phyloP scores from a whole-genome alignment of 2,888 invertebrate genomes.

The Drosophila kanekoi region DNA sequence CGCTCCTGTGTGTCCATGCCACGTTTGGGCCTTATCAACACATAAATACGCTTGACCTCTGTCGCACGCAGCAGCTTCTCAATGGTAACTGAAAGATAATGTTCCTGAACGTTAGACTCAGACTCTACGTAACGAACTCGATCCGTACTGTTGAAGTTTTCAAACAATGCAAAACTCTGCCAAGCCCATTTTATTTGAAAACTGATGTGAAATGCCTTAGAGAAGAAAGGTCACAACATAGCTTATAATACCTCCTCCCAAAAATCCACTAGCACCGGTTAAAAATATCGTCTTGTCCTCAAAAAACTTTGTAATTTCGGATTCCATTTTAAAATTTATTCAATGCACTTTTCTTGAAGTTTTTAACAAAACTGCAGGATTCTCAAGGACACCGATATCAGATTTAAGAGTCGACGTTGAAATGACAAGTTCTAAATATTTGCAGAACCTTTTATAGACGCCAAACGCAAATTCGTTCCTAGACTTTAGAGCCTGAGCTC shows the following conservation, averaged over 20 bases:
- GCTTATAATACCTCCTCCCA: constrained; percentile 81
- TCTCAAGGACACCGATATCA: background rate
- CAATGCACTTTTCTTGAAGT: background rate
- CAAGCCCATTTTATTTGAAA: no score
- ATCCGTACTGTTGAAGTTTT: background rate
- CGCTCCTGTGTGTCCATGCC: constrained; percentile 88
- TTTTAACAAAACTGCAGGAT: background rate
- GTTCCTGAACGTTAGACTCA: background rate
- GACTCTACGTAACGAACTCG: background rate
- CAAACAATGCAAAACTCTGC: no score
- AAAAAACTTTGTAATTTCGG: constrained; percentile 86
- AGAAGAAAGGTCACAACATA: no score
- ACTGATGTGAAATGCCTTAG: background rate
- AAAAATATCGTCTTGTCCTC: constrained; percentile 87
- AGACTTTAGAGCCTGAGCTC: background rate
- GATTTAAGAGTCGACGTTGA: background rate
- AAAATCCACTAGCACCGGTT: constrained; percentile 87
- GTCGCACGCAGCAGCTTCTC: constrained; percentile 83
- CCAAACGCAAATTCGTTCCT: background rate
- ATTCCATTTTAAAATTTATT: constrained; percentile 34
- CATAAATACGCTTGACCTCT: constrained; percentile 86
- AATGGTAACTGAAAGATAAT: constrained; percentile 44
- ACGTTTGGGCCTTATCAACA: constrained; percentile 87
- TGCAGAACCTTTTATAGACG: constrained; percentile 18
- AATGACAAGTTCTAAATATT: background rate